A percentile compares a stretch with the other conserved stretches of the same genome.
Conservation (phyloP, 2,888 invertebrate species). For the Oligia fasciuncula region DNA sequence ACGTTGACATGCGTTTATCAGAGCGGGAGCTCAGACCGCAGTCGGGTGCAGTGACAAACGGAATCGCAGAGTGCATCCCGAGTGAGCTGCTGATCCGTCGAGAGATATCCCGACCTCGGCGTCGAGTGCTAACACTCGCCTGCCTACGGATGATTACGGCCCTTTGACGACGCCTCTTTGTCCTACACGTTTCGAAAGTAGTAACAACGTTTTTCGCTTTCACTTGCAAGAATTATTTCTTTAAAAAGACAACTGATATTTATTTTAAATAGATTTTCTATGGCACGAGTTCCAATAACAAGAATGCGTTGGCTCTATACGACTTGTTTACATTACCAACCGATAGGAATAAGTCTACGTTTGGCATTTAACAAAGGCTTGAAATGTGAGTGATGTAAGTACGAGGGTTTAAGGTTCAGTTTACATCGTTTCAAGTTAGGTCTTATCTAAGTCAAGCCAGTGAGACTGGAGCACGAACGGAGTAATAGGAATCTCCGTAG, state of each 20-base stretch:
- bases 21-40: slow-evolving; percentile 85
- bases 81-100: slow-evolving; percentile 88
- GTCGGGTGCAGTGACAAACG: slow-evolving; percentile 87
- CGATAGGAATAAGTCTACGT: slow-evolving; percentile 70
- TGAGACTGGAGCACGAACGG: slow-evolving; percentile 81
- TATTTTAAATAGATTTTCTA: not conserved
- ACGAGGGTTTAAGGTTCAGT: slow-evolving; percentile 77
- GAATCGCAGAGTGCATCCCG: slow-evolving; percentile 89
- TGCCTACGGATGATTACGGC: slow-evolving; percentile 87
- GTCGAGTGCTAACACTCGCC: slow-evolving; percentile 87
- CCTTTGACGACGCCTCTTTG: slow-evolving; percentile 86
- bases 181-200: slow-evolving; percentile 78
- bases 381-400: slow-evolving; percentile 73
- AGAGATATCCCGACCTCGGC: slow-evolving; percentile 88
- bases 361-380: slow-evolving; percentile 69
- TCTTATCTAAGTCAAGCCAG: slow-evolving; percentile 84
- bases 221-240: slow-evolving; percentile 60
- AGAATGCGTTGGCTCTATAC: slow-evolving; percentile 12
- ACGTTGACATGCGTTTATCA: slow-evolving; percentile 88
- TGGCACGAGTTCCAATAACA: slow-evolving; percentile 6
- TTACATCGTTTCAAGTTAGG: slow-evolving; percentile 79
- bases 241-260: slow-evolving; percentile 5
- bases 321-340: slow-evolving; percentile 67
- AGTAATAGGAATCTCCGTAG: slow-evolving; percentile 86
- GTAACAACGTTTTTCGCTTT: slow-evolving; percentile 77